Conservation (phyloP, 2,888 invertebrate genomes). For the Tortrix viridana region DNA sequence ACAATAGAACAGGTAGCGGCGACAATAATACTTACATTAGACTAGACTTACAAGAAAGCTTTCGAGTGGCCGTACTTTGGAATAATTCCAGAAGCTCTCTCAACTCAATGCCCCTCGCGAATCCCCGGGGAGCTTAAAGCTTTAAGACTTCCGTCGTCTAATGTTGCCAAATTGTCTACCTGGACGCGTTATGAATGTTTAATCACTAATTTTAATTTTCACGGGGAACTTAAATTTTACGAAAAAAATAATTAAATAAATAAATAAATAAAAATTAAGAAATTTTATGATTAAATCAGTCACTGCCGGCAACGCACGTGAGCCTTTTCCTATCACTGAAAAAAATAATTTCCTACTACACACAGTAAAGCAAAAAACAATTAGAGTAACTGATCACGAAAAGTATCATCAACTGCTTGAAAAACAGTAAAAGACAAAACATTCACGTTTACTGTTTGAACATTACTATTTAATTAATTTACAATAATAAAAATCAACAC, state of each 20-base stretch:
- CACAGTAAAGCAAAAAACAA: too few species aligned
- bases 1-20: background rate
- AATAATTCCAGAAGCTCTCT: constrained; percentile 40
- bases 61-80: constrained; percentile 33
- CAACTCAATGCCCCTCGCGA: constrained; percentile 29
- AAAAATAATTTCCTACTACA: too few species aligned
- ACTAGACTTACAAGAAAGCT: constrained; percentile 10
- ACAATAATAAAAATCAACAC: too few species aligned
- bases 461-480: too few species aligned
- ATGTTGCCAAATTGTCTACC: constrained; percentile 35
- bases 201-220: constrained; percentile 12
- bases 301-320: too few species aligned
- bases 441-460: too few species aligned
- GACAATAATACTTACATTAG: constrained; percentile 18
- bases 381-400: too few species aligned
- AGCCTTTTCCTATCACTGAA: too few species aligned
- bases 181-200: constrained; percentile 31
- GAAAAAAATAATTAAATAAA: background rate
- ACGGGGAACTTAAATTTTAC: background rate
- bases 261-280: too few species aligned
- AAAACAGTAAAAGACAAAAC: too few species aligned
- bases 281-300: too few species aligned
- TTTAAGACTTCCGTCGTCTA: constrained; percentile 25
- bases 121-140: constrained; percentile 29
- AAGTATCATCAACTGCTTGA: too few species aligned